Evolutionary conservation across 2,797 vertebrate genomes (phyloP).

Genomic region (Emydoidea blandingii): DNA sequence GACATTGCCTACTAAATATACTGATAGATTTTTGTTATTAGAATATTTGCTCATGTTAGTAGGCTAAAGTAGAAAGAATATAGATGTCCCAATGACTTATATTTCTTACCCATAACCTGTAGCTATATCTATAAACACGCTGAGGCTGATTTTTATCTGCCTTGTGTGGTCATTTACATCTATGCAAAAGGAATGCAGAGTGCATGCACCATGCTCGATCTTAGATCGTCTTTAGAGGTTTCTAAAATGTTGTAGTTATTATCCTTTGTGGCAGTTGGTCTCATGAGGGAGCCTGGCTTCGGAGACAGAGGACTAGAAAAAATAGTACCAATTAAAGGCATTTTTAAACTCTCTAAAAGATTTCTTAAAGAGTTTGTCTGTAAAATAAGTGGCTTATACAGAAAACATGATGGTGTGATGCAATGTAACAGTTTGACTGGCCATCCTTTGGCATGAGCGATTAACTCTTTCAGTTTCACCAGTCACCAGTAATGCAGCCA

Average conservation of each 20-base stretch:
- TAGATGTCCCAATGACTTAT: neutral
- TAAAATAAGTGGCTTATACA: neutral
- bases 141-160: constrained; percentile 6
- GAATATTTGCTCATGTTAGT: constrained; percentile 40
- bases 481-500: neutral
- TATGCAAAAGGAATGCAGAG: constrained; percentile 12
- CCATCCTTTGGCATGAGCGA: neutral
- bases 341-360: constrained; percentile 28
- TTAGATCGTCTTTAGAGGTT: constrained; percentile 49
- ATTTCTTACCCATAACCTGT: neutral
- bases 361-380: constrained; percentile 5
- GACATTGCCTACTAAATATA: neutral
- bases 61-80: constrained; percentile 3
- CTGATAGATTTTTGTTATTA: neutral
- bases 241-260: constrained; percentile 50
- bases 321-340: constrained; percentile 54
- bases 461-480: neutral
- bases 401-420: neutral
- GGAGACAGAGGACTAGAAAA: constrained; percentile 21
- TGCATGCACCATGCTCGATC: constrained; percentile 31
- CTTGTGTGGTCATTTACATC: constrained; percentile 12
- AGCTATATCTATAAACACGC: neutral
- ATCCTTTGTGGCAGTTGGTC: constrained; percentile 52
- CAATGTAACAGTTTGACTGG: neutral
- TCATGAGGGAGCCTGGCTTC: constrained; percentile 53